Percentiles rank a stretch among this genome's conserved stretches.
These are phyloP conservation scores for Pyrrhosoma nymphula DNA, from an alignment of 2,888 invertebrate species.

Conservation along the genomic window DNA sequence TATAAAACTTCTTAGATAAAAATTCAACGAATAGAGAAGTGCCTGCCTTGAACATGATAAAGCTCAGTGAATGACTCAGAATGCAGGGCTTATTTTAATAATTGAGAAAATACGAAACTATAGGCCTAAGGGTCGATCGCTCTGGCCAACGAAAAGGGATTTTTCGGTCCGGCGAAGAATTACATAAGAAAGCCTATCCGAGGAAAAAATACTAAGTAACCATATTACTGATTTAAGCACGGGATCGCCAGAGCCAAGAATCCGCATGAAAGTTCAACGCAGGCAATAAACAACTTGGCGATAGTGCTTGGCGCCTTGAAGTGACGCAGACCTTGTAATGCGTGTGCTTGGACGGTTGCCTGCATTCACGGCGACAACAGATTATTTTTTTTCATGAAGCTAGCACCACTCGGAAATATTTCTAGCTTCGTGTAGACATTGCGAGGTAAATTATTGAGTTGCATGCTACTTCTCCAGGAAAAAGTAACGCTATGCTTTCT, in stretches of 20 bases:
- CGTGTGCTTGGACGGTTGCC: not conserved
- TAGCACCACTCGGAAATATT: not conserved
- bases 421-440: not conserved
- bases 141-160: not conserved
- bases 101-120: no score
- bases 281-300: not conserved
- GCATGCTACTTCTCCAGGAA: not conserved
- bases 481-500: not conserved
- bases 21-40: no score
- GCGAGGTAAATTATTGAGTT: not conserved
- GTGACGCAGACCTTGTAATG: not conserved
- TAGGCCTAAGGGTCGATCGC: no score
- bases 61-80: no score
- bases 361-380: slow-evolving; percentile 48
- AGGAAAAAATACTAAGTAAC: not conserved
- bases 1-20: no score
- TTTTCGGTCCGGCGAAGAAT: not conserved
- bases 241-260: not conserved
- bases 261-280: not conserved
- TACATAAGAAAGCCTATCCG: no score
- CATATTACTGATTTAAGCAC: not conserved
- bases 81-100: no score
- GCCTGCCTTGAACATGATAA: no score
- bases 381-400: not conserved
- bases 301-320: slow-evolving; percentile 8